These are phyloP conservation scores for Lapara coniferarum DNA, from an alignment of 2,888 invertebrate species.

Conservation along the genomic window DNA sequence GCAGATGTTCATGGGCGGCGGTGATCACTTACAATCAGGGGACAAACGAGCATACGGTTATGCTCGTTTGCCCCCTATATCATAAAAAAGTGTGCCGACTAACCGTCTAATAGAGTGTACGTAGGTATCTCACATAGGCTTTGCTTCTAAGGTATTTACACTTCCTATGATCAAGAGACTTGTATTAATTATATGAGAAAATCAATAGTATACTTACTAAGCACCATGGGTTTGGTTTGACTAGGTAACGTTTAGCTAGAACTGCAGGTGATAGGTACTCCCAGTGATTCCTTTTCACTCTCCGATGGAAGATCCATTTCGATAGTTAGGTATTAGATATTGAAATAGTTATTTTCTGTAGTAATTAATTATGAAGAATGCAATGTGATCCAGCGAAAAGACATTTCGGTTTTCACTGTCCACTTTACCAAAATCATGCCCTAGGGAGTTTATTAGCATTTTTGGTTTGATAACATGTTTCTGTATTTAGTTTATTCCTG, in stretches of 20 bases:
- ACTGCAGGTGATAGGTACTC: conserved; percentile 53
- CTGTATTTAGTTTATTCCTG: too few relatives aligned
- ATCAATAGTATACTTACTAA: conserved; percentile 40
- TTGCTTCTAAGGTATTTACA: too few relatives aligned
- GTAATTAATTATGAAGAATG: background rate
- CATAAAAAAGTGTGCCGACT: too few relatives aligned
- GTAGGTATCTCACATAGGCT: too few relatives aligned
- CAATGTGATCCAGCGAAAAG: background rate
- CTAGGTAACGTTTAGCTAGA: conserved; percentile 49
- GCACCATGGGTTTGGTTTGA: conserved; percentile 48
- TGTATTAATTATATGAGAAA: too few relatives aligned
- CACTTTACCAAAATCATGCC: background rate
- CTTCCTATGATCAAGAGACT: too few relatives aligned
- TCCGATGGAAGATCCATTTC: conserved; percentile 25
- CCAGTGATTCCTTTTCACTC: conserved; percentile 42
- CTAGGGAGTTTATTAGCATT: background rate
- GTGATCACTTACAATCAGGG: too few relatives aligned
- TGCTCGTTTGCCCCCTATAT: too few relatives aligned
- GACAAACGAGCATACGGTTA: too few relatives aligned
- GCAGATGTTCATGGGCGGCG: too few relatives aligned
- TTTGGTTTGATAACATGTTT: too few relatives aligned
- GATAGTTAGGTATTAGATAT: background rate
- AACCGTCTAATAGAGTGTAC: too few relatives aligned
- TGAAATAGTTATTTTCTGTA: background rate
- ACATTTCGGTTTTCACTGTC: background rate